Evolutionary conservation across 1,140 invertebrate genomes (phyloP).

Genomic region (Drosophila azteca): DNA sequence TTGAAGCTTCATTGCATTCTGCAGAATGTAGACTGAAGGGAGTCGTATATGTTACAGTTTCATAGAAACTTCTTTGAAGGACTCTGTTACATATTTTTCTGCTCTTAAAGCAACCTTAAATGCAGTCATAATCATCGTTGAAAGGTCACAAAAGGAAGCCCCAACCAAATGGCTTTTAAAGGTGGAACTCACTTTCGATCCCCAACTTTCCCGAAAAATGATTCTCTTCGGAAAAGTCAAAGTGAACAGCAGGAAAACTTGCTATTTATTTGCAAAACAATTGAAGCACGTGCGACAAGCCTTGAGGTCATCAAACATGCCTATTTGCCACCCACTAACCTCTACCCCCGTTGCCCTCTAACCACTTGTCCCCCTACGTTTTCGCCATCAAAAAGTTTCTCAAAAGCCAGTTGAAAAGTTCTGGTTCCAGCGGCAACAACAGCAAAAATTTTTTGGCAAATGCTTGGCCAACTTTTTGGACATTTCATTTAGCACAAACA

Average conservation of each 20-base stretch:
- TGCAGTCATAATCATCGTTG: too few relatives aligned
- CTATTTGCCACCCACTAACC: constrained; percentile 3
- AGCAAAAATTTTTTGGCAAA: constrained; percentile 11
- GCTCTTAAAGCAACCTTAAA: too few relatives aligned
- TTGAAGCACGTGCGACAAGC: constrained; percentile 42
- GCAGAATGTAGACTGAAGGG: too few relatives aligned
- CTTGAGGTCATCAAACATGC: constrained; percentile 39
- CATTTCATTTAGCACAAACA: constrained; percentile 25
- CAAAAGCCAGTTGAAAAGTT: constrained; percentile 56
- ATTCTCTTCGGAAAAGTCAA: constrained; percentile 9
- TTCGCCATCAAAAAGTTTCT: constrained; percentile 35
- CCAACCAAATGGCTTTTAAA: too few relatives aligned
- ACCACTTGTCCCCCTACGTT: constrained; percentile 5
- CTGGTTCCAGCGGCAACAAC: constrained; percentile 23
- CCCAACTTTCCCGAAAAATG: background rate
- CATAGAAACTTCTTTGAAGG: too few relatives aligned
- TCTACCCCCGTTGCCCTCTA: background rate
- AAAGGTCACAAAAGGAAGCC: too few relatives aligned
- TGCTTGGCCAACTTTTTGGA: constrained; percentile 47
- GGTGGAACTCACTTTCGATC: too few relatives aligned
- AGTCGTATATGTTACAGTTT: too few relatives aligned
- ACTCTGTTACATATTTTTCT: too few relatives aligned
- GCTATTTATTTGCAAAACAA: constrained; percentile 53
- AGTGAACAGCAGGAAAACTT: constrained; percentile 18
- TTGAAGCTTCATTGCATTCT: too few relatives aligned